Base-by-base conservation (phyloP, 2,888 invertebrate species). In the Dicyrtoma fusca region DNA sequence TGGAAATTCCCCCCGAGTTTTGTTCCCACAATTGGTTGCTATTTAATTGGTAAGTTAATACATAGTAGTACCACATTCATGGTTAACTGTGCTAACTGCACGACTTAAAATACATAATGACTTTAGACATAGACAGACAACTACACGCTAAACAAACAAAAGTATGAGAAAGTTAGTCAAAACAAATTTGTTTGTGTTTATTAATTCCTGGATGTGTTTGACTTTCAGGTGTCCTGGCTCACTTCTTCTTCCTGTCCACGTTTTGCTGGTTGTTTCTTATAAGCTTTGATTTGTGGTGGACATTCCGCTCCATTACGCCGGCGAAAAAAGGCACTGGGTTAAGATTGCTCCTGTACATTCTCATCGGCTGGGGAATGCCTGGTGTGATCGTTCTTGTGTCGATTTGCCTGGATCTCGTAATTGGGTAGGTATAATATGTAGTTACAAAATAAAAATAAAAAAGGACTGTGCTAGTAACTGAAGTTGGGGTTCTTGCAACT, bases 181-280 rank as follows among this genome's bases (percentile, higher is more conserved):
- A n/a, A n/a, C n/a, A n/a, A n/a, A n/a, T n/a, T n/a, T n/a, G n/a
- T n/a, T n/a, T n/a, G n/a, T n/a, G n/a, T n/a, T n/a, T n/a, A n/a
- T n/a, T n/a, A n/a, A n/a, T n/a, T 61, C 10, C 21, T 49, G 44
- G 34, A 8, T 66, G 6, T 64, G n/a, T 42, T 49, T 64, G 13
- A 47, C 14, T 59, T 68, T 26, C 25, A 79, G 79, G 75, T 4
- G 66, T 78, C 1, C 66, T 75, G 3, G 72, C 76, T 13, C 78
- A 79, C 62, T 77, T 62, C 25, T 77, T 75, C 55, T 71, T 74
- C 34, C 47, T 79, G 19, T 57, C 77, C 0, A 74, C 76, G 2
- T 79, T 76, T 47, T 72, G 53, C 63, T 77, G 78, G 77, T 49
- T 79, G 25, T 73, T 74, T 4, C 72, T 79, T 11, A 74, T 79